These are phyloP conservation scores for Mythimna impura DNA, from an alignment of 2,888 invertebrate species.

Conservation along the genomic window DNA sequence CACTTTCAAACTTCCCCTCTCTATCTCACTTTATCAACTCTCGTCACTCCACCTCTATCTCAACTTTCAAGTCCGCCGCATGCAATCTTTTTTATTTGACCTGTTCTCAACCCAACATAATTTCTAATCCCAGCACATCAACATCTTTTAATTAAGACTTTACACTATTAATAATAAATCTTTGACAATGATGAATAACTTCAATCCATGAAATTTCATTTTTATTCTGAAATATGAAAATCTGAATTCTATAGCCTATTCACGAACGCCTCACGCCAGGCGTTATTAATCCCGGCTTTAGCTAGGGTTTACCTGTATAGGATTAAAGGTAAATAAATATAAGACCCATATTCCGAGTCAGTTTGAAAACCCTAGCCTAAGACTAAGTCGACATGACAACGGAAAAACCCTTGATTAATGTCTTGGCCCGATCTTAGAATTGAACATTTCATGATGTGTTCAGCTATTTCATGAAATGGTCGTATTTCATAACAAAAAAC, in stretches of 20 bases:
- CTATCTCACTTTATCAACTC: too few relatives aligned
- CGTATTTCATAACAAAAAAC: too few relatives aligned
- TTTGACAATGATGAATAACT: not conserved
- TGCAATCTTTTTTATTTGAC: too few relatives aligned
- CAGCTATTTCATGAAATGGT: too few relatives aligned
- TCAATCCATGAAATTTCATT: not conserved
- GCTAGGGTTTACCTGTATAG: not conserved
- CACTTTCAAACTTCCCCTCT: too few relatives aligned
- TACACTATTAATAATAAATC: not conserved
- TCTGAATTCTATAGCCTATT: slow-evolving; percentile 19
- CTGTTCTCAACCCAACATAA: not conserved
- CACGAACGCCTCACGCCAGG: not conserved
- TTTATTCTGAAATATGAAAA: slow-evolving; percentile 5
- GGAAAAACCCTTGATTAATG: not conserved
- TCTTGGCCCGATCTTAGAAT: too few relatives aligned
- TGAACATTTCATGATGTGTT: too few relatives aligned
- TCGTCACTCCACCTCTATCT: not conserved
- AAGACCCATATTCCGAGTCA: not conserved
- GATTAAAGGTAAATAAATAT: not conserved
- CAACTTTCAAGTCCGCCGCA: not conserved
- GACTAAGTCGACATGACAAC: not conserved
- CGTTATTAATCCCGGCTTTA: slow-evolving; percentile 12
- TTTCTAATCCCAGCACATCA: not conserved
- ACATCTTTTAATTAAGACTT: not conserved
- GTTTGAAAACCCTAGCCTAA: not conserved